These are phyloP conservation scores for Megatriorchis doriae DNA, from an alignment of 2,113 vertebrate species.

Conservation along the genomic window DNA sequence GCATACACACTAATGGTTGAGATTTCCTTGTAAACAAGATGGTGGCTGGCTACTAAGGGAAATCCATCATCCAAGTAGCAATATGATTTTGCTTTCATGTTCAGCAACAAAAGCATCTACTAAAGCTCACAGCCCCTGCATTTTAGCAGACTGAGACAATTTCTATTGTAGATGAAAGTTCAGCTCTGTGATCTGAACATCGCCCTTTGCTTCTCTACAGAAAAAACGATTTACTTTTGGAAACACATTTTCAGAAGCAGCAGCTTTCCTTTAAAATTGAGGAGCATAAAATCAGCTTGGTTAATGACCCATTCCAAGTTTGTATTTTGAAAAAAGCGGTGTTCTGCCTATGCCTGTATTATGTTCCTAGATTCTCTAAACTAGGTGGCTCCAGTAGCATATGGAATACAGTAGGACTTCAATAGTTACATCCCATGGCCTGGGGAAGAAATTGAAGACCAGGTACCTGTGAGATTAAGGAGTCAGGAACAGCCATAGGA, in stretches of 20 bases:
- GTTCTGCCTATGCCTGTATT: background rate
- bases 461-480: background rate
- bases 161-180: background rate
- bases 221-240: background rate
- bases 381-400: background rate
- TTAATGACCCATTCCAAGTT: background rate
- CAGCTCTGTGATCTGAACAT: background rate
- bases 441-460: background rate
- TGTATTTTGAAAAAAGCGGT: background rate
- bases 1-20: background rate
- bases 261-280: background rate
- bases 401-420: background rate
- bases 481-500: background rate
- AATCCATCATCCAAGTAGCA: background rate
- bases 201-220: background rate
- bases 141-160: background rate
- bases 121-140: background rate
- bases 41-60: slow-evolving; percentile 30
- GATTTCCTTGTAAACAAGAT: slow-evolving; percentile 63
- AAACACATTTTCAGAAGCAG: background rate
- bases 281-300: background rate
- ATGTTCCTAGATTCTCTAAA: background rate
- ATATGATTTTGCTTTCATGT: background rate
- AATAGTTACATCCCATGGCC: background rate
- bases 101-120: background rate